Evolutionary conservation across 2,888 invertebrate genomes (phyloP).

Genomic region (Ctena decussata): DNA sequence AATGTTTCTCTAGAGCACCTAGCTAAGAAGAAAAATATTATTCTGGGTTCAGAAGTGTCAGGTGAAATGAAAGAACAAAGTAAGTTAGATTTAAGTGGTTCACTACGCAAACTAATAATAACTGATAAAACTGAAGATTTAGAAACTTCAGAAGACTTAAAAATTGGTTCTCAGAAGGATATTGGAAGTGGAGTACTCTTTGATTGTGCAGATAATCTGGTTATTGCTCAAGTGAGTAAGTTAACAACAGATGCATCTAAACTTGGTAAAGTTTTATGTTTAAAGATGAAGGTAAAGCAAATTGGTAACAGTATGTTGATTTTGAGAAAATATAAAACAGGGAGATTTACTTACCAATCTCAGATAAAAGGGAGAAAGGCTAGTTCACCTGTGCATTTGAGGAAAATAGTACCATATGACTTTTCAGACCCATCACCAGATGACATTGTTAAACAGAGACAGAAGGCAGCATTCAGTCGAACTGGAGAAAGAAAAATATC

Average conservation of each 20-base stretch:
- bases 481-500: conserved; percentile 59
- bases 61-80: background rate
- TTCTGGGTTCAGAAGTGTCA: background rate
- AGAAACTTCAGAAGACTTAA: background rate
- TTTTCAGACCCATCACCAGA: conserved; percentile 90
- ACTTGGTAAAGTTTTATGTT: conserved; percentile 64
- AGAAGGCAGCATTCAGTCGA: conserved; percentile 80
- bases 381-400: conserved; percentile 11
- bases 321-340: conserved; percentile 31
- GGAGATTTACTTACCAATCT: conserved; percentile 63
- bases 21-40: conserved; percentile 16
- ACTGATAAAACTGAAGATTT: background rate
- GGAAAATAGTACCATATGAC: conserved; percentile 87
- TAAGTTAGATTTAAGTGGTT: background rate
- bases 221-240: background rate
- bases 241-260: conserved; percentile 45
- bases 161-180: background rate
- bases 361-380: conserved; percentile 58
- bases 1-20: conserved; percentile 41
- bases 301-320: background rate
- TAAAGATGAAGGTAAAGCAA: conserved; percentile 23
- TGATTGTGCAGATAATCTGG: background rate
- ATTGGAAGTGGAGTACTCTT: background rate
- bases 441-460: conserved; percentile 87
- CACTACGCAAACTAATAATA: background rate